Evolutionary conservation across 30 jellyfish, hydroid and myxozoan genomes (phyloP), one percentile per base, ranked within the genome.

Genomic region (Hydractinia symbiolongicarpus): DNA sequence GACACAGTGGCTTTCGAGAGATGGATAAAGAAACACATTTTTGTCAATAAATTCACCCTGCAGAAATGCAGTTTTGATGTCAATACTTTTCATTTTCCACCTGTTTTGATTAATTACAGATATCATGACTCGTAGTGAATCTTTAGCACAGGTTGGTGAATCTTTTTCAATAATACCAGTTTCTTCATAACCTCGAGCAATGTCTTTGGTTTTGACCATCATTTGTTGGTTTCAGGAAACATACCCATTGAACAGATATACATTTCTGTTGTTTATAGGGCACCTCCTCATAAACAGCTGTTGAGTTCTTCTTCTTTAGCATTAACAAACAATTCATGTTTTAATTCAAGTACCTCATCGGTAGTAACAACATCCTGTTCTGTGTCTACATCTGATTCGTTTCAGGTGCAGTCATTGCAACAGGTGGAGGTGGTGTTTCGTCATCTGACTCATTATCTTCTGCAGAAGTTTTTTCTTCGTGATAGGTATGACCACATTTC

Each of bases 51-150:
- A 30, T 49, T 81, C 79, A 53, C 88, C 88, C 54, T 81, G 88
- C 4, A 81, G 50, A 81, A 81, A 81, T 30, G 86, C 83, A 5
- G 86, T 30, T 5, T 68, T 81, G 5, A 69, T 82, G 86, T 73
- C 90, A 5, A 73, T 67, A 10, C 81, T 44, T 78, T 62, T 78
- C 53, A 73, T 73, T 61, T 78, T 61, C 84, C 84, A 76, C 80
- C n/a, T 73, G 61, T 62, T 57, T 57, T 9, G 10, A 9, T 57
- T 57, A 57, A 57, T 57, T 10, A 57, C 15, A 15, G 15, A 57
- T 9, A 57, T 57, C 68, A 57, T 57, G 13, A 55, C 51, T 76
- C 83, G 81, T 54, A 50, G 50, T 61, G 84, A 50, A 9, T 16
- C 55, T 56, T 76, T 54, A 9, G 83, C 84, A 49, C 15, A 11